Percentiles rank a stretch among this genome's conserved stretches.
These are phyloP conservation scores for Neofelis nebulosa DNA, from an alignment of 2,113 vertebrate species.

Conservation along the genomic window DNA sequence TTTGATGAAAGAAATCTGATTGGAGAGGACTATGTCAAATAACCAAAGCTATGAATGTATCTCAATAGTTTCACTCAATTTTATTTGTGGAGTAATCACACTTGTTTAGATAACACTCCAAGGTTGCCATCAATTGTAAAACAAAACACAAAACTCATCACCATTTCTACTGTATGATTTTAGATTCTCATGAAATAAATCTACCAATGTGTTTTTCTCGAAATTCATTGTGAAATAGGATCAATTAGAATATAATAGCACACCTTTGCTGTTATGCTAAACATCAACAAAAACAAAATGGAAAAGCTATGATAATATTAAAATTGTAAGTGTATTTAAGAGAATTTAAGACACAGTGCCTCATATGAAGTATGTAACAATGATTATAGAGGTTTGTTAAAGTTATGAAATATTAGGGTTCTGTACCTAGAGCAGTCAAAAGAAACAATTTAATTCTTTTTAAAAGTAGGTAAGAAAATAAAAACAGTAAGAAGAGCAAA, in stretches of 20 bases:
- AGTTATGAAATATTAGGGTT: not conserved
- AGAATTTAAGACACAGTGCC: not conserved
- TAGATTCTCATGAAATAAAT: constrained; percentile 69
- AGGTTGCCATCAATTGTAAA: constrained; percentile 83
- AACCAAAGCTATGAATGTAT: constrained; percentile 85
- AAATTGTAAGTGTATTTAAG: not conserved
- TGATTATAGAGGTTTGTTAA: not conserved
- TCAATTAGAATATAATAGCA: constrained; percentile 15
- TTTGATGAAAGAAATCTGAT: constrained; percentile 86
- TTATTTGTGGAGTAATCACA: constrained; percentile 86
- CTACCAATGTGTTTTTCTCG: constrained; percentile 43
- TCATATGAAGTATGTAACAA: not conserved
- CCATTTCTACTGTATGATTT: constrained; percentile 81
- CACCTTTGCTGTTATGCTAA: not conserved
- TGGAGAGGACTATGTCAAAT: constrained; percentile 82
- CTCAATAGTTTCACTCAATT: constrained; percentile 87
- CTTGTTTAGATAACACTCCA: constrained; percentile 83
- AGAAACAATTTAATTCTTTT: not conserved
- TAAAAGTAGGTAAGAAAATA: not conserved
- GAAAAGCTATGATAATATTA: constrained; percentile 28
- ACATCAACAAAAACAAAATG: not conserved
- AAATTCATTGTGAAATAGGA: constrained; percentile 52
- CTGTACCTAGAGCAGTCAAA: not conserved
- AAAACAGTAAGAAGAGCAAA: not conserved
- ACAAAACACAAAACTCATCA: constrained; percentile 72